Conservation (phyloP, 2,797 vertebrate species). For the Galago senegalensis region DNA sequence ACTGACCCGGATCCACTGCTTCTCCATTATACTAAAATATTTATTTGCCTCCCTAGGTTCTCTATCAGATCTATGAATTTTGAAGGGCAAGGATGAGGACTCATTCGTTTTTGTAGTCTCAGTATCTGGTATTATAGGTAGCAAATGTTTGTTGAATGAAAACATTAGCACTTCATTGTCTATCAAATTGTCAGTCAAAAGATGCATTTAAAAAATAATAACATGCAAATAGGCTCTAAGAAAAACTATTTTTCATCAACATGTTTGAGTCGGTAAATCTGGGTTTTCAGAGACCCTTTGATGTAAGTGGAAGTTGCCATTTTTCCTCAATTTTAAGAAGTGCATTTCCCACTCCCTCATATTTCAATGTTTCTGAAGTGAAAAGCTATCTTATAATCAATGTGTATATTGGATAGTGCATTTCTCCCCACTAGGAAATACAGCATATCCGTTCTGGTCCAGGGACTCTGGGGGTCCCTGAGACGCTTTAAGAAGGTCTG, state of each 20-base stretch:
- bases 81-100: slow-evolving; percentile 27
- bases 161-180: slow-evolving; percentile 54
- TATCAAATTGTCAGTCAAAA: slow-evolving; percentile 42
- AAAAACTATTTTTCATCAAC: slow-evolving; percentile 50
- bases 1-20: slow-evolving; percentile 1
- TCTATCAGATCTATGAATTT: slow-evolving; percentile 42
- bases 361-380: slow-evolving; percentile 65
- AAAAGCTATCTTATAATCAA: slow-evolving; percentile 46
- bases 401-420: not conserved
- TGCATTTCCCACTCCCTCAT: slow-evolving; percentile 3
- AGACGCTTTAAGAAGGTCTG: slow-evolving; percentile 17
- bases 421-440: slow-evolving; percentile 22
- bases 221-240: slow-evolving; percentile 42
- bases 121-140: slow-evolving; percentile 29
- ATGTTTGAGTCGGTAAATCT: slow-evolving; percentile 42
- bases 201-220: slow-evolving; percentile 56
- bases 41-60: slow-evolving; percentile 16
- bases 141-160: slow-evolving; percentile 56
- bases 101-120: slow-evolving; percentile 52
- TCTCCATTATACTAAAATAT: slow-evolving; percentile 22
- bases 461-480: not conserved
- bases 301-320: slow-evolving; percentile 25
- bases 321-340: slow-evolving; percentile 49
- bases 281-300: slow-evolving; percentile 17
- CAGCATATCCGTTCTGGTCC: slow-evolving; percentile 2